These are phyloP conservation scores for Hedychridium roseum DNA, from an alignment of 2,888 invertebrate species.

Conservation along the genomic window DNA sequence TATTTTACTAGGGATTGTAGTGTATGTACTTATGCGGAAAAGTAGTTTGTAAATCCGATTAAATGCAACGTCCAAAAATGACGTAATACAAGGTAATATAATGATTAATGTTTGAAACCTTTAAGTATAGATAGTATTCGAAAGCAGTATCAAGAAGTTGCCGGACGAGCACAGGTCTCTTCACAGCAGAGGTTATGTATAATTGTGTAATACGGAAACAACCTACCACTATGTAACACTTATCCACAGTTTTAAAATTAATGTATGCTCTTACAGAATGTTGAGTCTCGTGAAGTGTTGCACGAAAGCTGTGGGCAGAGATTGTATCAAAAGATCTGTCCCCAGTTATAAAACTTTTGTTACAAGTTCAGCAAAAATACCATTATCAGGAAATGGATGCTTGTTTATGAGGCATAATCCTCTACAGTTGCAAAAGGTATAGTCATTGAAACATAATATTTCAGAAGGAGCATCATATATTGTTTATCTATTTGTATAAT, in stretches of 20 bases:
- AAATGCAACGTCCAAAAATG: too few species aligned
- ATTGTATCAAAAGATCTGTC: slow-evolving; percentile 6
- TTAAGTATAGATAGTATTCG: too few species aligned
- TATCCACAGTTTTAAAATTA: neutral
- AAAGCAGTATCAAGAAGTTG: too few species aligned
- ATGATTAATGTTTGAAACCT: too few species aligned
- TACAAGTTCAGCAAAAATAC: slow-evolving; percentile 4
- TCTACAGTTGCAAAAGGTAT: slow-evolving; percentile 15
- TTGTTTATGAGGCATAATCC: slow-evolving; percentile 8
- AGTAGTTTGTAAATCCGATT: too few species aligned
- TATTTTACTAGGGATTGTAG: too few species aligned
- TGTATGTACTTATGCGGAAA: too few species aligned
- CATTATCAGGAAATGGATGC: slow-evolving; percentile 1
- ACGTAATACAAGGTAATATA: too few species aligned
- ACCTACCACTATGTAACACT: too few species aligned
- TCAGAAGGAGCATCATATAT: neutral
- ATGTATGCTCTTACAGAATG: slow-evolving; percentile 22
- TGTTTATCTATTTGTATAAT: neutral
- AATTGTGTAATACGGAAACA: too few species aligned
- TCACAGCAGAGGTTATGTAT: too few species aligned
- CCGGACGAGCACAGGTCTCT: too few species aligned
- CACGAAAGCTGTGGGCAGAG: slow-evolving; percentile 10
- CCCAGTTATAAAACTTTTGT: slow-evolving; percentile 12
- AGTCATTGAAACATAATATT: neutral
- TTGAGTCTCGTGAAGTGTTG: slow-evolving; percentile 24